Conservation (phyloP, 2,113 vertebrate species). For the Sturnus vulgaris region DNA sequence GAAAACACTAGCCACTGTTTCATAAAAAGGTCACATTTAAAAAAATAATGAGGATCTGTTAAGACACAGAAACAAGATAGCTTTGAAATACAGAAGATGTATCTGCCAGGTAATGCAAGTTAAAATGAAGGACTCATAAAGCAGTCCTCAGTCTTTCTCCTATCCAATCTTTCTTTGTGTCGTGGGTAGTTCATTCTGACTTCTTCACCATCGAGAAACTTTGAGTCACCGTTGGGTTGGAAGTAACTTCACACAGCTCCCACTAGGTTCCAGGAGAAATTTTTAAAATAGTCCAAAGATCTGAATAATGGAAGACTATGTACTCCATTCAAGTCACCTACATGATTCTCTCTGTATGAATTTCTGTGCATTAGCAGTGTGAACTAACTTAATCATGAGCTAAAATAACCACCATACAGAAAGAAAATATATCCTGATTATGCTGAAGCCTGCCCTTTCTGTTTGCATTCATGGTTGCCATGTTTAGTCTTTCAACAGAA, state of each 20-base stretch:
- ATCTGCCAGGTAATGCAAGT: background rate
- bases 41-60: background rate
- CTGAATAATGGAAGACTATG: background rate
- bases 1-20: background rate
- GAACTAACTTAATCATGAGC: background rate
- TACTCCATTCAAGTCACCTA: background rate
- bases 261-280: background rate
- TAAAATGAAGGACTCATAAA: background rate
- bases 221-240: background rate
- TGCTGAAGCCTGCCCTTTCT: background rate
- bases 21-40: background rate
- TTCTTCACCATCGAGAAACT: background rate
- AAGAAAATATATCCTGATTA: background rate
- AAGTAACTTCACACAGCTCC: background rate
- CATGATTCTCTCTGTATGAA: background rate
- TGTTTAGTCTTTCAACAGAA: background rate
- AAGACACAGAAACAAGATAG: background rate
- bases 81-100: background rate
- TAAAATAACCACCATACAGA: background rate
- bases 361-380: background rate
- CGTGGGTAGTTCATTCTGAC: background rate
- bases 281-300: background rate
- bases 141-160: background rate
- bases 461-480: accelerated
- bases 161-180: background rate